These are phyloP conservation scores for Melikaiella ostensackeni DNA, from an alignment of 2,888 invertebrate genomes.

Conservation along the genomic window DNA sequence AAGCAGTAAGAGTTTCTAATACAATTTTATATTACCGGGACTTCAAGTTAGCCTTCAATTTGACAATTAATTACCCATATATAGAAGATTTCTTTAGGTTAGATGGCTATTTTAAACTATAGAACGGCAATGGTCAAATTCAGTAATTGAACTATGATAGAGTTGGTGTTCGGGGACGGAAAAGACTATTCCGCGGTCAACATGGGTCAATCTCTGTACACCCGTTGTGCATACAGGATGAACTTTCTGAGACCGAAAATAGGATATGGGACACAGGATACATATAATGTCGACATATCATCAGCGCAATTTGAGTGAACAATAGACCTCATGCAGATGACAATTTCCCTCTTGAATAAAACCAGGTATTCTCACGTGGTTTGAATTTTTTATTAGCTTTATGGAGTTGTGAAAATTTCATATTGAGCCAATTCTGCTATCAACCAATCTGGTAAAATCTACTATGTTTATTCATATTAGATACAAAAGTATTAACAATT, in stretches of 20 bases:
- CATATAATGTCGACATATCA: slow-evolving; percentile 16
- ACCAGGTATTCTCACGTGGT: slow-evolving; percentile 3
- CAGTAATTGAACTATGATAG: not conserved
- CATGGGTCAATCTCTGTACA: slow-evolving; percentile 21
- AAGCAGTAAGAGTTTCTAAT: no score
- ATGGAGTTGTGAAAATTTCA: not conserved
- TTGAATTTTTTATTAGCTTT: slow-evolving; percentile 18
- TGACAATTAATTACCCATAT: no score
- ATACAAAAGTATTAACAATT: not conserved
- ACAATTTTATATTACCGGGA: no score
- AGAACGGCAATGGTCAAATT: not conserved
- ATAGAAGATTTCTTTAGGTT: no score
- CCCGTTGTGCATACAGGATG: slow-evolving; percentile 30
- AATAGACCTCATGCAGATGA: slow-evolving; percentile 8
- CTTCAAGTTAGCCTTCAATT: no score
- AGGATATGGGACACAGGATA: slow-evolving; percentile 19
- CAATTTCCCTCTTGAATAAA: slow-evolving; percentile 18
- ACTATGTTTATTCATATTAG: not conserved
- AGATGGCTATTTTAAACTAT: not conserved
- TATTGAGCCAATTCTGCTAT: not conserved
- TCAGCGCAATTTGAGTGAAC: slow-evolving; percentile 1
- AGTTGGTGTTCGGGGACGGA: slow-evolving; percentile 6
- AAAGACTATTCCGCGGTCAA: slow-evolving; percentile 31
- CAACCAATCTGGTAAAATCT: not conserved
- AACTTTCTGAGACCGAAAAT: slow-evolving; percentile 27